Evolutionary conservation across 2,113 vertebrate genomes (phyloP).

Genomic region (Limanda limanda): DNA sequence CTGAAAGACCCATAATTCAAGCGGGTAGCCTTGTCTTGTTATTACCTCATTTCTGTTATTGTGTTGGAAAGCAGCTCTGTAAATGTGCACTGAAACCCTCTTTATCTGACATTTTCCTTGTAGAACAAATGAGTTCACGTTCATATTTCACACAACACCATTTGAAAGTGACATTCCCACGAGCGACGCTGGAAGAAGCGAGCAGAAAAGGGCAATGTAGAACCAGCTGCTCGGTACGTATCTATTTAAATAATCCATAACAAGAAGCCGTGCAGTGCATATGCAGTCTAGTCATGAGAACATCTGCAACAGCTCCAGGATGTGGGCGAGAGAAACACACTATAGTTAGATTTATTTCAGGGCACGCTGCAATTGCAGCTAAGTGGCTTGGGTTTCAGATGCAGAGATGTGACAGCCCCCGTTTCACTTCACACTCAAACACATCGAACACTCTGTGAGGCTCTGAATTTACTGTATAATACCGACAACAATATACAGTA

Average conservation of each 20-base stretch:
- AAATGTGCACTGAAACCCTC: constrained; percentile 19
- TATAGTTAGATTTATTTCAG: constrained; percentile 48
- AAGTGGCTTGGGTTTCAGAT: constrained; percentile 47
- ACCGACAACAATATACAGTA: neutral
- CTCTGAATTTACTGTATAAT: constrained; percentile 12
- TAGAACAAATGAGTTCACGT: constrained; percentile 21
- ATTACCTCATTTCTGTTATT: constrained; percentile 17
- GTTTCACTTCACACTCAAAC: constrained; percentile 53
- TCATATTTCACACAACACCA: constrained; percentile 1
- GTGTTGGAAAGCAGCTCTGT: constrained; percentile 6
- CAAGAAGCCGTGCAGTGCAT: constrained; percentile 39
- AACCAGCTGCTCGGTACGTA: constrained; percentile 19
- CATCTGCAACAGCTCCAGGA: constrained; percentile 57
- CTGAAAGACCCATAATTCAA: too few species aligned
- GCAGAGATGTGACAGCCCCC: constrained; percentile 32
- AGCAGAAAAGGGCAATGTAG: constrained; percentile 1
- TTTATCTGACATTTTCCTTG: constrained; percentile 7
- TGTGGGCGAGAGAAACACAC: constrained; percentile 37
- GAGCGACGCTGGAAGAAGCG: constrained; percentile 8
- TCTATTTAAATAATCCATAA: constrained; percentile 49
- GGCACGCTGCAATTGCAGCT: constrained; percentile 32
- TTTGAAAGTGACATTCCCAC: constrained; percentile 23
- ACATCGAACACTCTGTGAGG: constrained; percentile 38
- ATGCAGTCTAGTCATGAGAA: constrained; percentile 32
- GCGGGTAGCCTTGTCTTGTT: constrained; percentile 2